Percentiles rank a stretch among this genome's conserved stretches.
Evolutionary conservation across 2,797 vertebrate species (phyloP).

Genomic region (Picus viridis): DNA sequence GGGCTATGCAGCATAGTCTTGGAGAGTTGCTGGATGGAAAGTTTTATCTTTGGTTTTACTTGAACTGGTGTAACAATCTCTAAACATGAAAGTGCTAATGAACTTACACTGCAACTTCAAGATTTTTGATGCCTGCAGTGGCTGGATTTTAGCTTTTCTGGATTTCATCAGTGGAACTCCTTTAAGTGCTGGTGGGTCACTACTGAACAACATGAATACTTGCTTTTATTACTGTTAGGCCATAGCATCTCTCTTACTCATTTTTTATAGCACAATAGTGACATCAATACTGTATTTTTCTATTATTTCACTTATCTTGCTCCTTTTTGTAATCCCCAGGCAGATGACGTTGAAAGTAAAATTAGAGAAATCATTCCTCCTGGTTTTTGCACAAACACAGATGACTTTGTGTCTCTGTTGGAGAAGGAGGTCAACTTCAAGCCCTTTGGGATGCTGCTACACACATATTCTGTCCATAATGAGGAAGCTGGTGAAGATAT

Average conservation of each 20-base stretch:
- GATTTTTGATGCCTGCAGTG: not conserved
- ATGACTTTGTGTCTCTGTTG: conserved; percentile 93
- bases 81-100: not conserved
- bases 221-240: not conserved
- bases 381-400: conserved; percentile 91
- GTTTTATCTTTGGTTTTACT: not conserved
- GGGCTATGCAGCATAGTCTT: not conserved
- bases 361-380: conserved; percentile 92
- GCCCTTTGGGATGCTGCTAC: conserved; percentile 91
- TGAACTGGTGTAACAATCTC: not conserved
- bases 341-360: conserved; percentile 94
- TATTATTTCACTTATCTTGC: not conserved
- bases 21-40: not conserved
- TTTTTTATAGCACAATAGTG: not conserved
- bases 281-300: not conserved
- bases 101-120: not conserved
- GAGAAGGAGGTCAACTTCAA: conserved; percentile 97
- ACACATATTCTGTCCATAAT: conserved; percentile 90
- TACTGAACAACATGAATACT: not conserved
- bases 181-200: not conserved
- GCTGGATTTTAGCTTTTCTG: not conserved
- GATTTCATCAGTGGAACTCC: not conserved
- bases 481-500: conserved; percentile 91
- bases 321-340: conserved; percentile 74
- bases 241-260: not conserved